Evolutionary conservation across 2,888 invertebrate species (phyloP), one percentile per base, ranked within the genome.

Genomic region (Chironomus riparius): DNA sequence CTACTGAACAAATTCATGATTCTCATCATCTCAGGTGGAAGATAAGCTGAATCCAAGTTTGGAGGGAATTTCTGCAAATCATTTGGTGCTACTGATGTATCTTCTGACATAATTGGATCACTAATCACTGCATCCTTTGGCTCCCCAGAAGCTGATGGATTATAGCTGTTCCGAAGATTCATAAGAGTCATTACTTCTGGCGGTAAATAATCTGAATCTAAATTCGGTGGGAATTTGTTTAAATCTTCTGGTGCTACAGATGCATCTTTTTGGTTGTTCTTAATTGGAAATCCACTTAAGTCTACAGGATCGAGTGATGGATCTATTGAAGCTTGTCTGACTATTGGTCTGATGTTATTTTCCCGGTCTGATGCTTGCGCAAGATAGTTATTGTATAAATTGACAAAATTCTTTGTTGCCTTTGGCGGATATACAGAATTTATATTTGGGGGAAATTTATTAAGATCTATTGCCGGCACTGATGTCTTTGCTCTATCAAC

Each of bases 361-460:
- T 56, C 7, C n/a, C 4, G 56, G 1, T 15, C 56, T 4, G 75
- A 75, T n/a, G 75, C 18, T 24, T 47, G 61, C n/a, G 73, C 18
- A 12, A 73, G 38, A 70, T 77, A 68, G 77, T 83, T 84, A 2
- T 80, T 80, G 2, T 83, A 78, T 1, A 47, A 18, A 0, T 72
- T 12, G 68, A 80, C 80, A 4, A 81, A 80, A 0, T 81, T 80
- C 70, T 79, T 71, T 0, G 79, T 78, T 3, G 80, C 78, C 2
- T 79, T 81, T 6, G 80, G 77, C 0, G 82, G 81, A 78, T 84
- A 84, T n/a, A 81, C 81, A 2, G 81, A 78, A 18, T 50, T 38
- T n/a, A 24, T 22, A n/a, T 75, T 75, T n/a, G 68, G 75, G 4
- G 75, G 68, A 47, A 75, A 75, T 21, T 15, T 28, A 50, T 50